Conservation (phyloP, 2,888 invertebrate genomes). For the Eupithecia vulgata region DNA sequence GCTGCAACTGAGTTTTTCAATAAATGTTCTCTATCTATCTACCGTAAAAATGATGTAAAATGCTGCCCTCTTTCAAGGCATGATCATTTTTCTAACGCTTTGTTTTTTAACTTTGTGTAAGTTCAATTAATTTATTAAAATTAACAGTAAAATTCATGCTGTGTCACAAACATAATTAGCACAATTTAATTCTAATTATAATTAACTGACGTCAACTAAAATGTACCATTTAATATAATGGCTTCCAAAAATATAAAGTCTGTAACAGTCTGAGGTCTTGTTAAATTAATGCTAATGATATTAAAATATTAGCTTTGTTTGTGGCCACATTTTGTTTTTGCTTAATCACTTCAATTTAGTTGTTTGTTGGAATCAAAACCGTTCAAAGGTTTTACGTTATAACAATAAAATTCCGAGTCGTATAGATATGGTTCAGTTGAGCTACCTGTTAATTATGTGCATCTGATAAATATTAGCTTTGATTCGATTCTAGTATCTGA, state of each 20-base stretch:
- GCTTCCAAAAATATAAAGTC: neutral
- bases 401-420: neutral
- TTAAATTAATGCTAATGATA: slow-evolving; percentile 43
- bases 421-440: too few relatives aligned
- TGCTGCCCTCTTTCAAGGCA: too few relatives aligned
- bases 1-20: too few relatives aligned
- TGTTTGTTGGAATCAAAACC: slow-evolving; percentile 5
- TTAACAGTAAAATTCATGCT: neutral
- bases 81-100: too few relatives aligned
- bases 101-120: neutral
- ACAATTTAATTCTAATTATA: neutral
- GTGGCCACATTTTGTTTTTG: slow-evolving; percentile 11
- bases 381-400: neutral
- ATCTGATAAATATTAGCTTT: too few relatives aligned
- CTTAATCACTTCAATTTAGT: slow-evolving; percentile 11
- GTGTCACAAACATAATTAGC: neutral
- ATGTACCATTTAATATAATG: neutral
- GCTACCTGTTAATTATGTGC: too few relatives aligned
- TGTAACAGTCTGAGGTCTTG: neutral
- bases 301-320: slow-evolving; percentile 42
- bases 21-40: too few relatives aligned
- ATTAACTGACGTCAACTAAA: neutral
- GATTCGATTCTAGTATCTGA: too few relatives aligned
- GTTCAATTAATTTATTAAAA: neutral
- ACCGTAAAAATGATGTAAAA: too few relatives aligned